A percentile compares a stretch with the other conserved stretches of the same genome.
Conservation (phyloP, 2,113 vertebrate species). For the Emydocephalus ijimae region DNA sequence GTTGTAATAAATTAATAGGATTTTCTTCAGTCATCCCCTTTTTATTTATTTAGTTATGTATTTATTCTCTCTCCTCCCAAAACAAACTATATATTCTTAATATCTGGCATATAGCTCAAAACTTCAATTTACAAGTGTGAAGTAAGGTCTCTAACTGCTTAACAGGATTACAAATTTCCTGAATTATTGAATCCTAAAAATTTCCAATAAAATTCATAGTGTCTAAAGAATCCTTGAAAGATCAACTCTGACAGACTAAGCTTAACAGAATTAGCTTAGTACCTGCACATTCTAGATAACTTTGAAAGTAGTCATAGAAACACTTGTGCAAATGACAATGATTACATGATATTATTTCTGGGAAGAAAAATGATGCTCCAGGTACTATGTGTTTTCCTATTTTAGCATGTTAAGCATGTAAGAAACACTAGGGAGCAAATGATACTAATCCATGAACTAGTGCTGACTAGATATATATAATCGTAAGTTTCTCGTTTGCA, state of each 20-base stretch:
- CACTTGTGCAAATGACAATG: slow-evolving; percentile 19
- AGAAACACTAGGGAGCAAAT: neutral
- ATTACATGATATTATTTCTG: slow-evolving; percentile 1
- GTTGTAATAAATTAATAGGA: no score
- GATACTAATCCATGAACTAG: neutral
- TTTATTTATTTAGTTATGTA: no score
- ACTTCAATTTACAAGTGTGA: no score
- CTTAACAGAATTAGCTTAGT: slow-evolving; percentile 1
- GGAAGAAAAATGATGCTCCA: slow-evolving; percentile 21
- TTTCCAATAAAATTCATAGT: slow-evolving; percentile 19
- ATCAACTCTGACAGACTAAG: neutral
- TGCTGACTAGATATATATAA: neutral
- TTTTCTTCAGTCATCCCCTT: no score
- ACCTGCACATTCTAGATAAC: slow-evolving; percentile 2
- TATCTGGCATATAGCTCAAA: no score
- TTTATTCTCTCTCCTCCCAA: no score
- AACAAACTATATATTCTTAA: no score
- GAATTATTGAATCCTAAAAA: slow-evolving; percentile 34
- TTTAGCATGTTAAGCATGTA: slow-evolving; percentile 5
- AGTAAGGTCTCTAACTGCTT: no score
- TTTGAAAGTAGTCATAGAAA: slow-evolving; percentile 19
- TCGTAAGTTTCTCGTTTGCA: neutral
- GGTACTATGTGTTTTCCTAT: neutral
- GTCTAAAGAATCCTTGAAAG: slow-evolving; percentile 20
- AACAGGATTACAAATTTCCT: neutral